Base-by-base conservation (phyloP, 2,797 vertebrate genomes). In the Morelia viridis region DNA sequence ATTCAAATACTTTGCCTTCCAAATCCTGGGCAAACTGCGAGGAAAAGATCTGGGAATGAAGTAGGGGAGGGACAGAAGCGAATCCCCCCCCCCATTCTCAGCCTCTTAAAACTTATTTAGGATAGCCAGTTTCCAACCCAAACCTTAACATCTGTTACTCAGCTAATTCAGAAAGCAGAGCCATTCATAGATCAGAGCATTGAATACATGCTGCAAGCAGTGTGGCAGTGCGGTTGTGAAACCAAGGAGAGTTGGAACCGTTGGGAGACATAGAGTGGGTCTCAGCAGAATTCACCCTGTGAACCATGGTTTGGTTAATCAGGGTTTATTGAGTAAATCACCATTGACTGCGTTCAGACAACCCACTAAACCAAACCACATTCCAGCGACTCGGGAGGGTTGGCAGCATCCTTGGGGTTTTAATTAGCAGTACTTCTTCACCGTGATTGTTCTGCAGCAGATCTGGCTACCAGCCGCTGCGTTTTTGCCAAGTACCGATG, bases 381-480 rank as follows among this genome's bases (percentile, higher is more conserved):
- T 24, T 76, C 41, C 71, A 76, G 71, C 35, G 19, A 10, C 71
- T 22, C 17, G 31, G 71, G 71, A 24, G 71, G 71, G 3, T 24
- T 46, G 35, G 35, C 35, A 41, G 26, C 4, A 5, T 85, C 83
- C 26, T 56, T 85, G 50, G 24, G 50, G 83, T 85, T 85, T 84
- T 85, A 56, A 85, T 50, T 56, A 85, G 50, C 46, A 46, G 24
- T 19, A 41, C 35, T 76, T 41, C 17, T 41, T 76, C 90, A 83
- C 93, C 84, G 60, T 35, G 31, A 31, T 50, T 89, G 88, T 92
- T 96, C 28, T 57, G 68, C 93, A 85, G 87, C 65, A 92, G 7
- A 87, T 89, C 62, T 87, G 85, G 91, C 22, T 71, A 62, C 0
- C 68, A 5, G 9, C 0, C 0, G 90, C 5, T 76, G 64, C 60